A percentile compares a stretch with the other conserved stretches of the same genome.
Evolutionary conservation across 2,113 vertebrate species (phyloP).

Genomic region (Chloebia gouldiae): DNA sequence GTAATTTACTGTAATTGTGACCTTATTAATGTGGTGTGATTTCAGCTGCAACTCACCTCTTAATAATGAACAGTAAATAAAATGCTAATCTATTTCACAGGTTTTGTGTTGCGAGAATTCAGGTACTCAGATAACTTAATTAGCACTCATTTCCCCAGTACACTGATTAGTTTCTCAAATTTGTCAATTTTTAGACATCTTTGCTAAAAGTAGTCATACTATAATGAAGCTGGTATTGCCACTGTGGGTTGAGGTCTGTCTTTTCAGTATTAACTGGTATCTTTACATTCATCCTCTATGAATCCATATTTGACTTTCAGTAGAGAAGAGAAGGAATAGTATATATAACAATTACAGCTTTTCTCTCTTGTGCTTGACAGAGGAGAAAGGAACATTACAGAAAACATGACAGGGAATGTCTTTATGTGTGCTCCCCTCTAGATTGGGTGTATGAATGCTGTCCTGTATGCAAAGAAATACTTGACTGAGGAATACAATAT

Average conservation of each 20-base stretch:
- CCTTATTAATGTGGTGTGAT: constrained; percentile 43
- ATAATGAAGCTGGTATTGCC: background rate
- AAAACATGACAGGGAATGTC: background rate
- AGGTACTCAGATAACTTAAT: constrained; percentile 57
- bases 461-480: background rate
- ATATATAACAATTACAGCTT: background rate
- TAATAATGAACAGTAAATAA: constrained; percentile 65
- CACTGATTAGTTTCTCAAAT: background rate
- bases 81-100: constrained; percentile 54
- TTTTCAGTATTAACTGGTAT: background rate
- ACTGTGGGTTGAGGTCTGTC: background rate
- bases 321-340: background rate
- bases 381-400: background rate
- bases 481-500: background rate
- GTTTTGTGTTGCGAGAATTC: constrained; percentile 55
- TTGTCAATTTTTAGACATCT: background rate
- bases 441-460: background rate
- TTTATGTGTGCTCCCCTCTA: background rate
- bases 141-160: constrained; percentile 32
- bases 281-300: background rate
- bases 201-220: background rate
- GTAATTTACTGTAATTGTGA: constrained; percentile 45
- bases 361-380: background rate
- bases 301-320: background rate
- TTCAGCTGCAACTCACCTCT: constrained; percentile 59